Percentiles rank a stretch among this genome's conserved stretches.
Conservation (phyloP, 2,797 vertebrate genomes). For the Alcedo quadribrachys region DNA sequence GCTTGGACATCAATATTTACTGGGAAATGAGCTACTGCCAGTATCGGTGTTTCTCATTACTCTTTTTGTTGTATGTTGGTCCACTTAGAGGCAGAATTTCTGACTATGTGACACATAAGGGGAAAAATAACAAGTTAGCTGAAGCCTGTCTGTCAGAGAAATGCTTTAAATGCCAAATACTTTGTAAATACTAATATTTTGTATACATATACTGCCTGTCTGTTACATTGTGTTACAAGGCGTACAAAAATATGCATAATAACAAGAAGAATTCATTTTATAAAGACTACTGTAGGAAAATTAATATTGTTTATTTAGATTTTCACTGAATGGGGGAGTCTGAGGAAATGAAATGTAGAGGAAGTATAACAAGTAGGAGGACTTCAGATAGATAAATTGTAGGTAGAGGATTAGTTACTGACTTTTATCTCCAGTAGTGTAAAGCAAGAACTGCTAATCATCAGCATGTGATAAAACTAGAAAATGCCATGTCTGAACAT, state of each 20-base stretch:
- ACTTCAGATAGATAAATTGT: conserved; percentile 4
- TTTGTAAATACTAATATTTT: not conserved
- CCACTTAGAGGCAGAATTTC: conserved; percentile 20
- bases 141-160: conserved; percentile 12
- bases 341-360: not conserved
- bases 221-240: not conserved
- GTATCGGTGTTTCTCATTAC: conserved; percentile 10
- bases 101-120: not conserved
- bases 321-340: not conserved
- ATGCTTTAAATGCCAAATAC: not conserved
- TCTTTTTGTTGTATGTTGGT: not conserved
- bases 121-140: not conserved
- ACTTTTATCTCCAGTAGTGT: conserved; percentile 47
- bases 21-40: conserved; percentile 37
- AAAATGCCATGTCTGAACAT: conserved; percentile 45
- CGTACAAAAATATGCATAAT: not conserved
- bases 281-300: not conserved
- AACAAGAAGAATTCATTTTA: not conserved
- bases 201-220: not conserved
- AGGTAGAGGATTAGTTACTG: conserved; percentile 38
- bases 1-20: conserved; percentile 38
- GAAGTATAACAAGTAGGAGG: not conserved
- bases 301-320: not conserved
- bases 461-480: conserved; percentile 44
- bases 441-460: conserved; percentile 54